Percentiles rank a stretch among this genome's conserved stretches.
Evolutionary conservation across 2,888 invertebrate genomes (phyloP).

Genomic region (Diabrotica balteata): DNA sequence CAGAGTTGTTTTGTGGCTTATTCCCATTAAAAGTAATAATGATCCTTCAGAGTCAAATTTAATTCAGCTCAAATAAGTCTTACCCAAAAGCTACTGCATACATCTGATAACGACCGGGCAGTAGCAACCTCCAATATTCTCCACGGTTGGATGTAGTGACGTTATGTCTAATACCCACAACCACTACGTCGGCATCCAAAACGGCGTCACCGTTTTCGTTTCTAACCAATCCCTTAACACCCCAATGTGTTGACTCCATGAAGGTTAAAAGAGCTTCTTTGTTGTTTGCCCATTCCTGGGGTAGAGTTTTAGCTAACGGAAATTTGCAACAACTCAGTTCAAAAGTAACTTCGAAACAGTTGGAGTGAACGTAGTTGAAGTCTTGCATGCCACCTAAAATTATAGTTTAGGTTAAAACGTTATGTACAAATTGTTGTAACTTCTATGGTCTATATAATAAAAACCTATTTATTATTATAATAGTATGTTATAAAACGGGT

Average conservation of each 20-base stretch:
- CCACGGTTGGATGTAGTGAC: conserved; percentile 81
- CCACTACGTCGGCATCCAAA: conserved; percentile 75
- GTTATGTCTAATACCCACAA: conserved; percentile 81
- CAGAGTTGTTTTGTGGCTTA: too few species aligned
- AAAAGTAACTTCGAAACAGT: conserved; percentile 96
- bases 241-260: conserved; percentile 82
- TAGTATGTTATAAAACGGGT: too few species aligned
- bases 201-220: conserved; percentile 70
- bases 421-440: neutral
- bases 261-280: conserved; percentile 84
- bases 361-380: conserved; percentile 94
- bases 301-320: conserved; percentile 75
- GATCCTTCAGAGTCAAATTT: too few species aligned
- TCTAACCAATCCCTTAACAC: conserved; percentile 71
- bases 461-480: neutral
- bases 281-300: conserved; percentile 84
- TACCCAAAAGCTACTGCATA: conserved; percentile 78
- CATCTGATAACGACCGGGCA: conserved; percentile 86
- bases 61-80: conserved; percentile 40
- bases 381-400: conserved; percentile 93
- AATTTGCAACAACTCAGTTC: conserved; percentile 97
- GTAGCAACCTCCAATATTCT: conserved; percentile 92
- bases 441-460: neutral
- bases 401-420: conserved; percentile 46
- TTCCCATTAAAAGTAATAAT: too few species aligned